These are phyloP conservation scores for Sphaeridia pumilis DNA, from an alignment of 2,888 invertebrate genomes.

Conservation along the genomic window DNA sequence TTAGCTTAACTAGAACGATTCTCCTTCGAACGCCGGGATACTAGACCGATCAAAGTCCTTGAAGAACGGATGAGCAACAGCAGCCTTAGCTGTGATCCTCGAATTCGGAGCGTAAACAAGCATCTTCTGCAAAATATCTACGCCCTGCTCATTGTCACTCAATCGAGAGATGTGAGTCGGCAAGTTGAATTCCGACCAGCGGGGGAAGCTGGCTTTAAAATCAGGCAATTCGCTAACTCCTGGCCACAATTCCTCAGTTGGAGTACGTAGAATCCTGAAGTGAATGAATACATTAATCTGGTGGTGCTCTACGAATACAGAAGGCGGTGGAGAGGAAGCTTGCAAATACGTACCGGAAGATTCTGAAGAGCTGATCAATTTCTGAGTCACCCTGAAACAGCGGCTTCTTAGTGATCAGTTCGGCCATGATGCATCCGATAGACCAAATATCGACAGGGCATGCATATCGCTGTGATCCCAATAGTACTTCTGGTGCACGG, in stretches of 20 bases:
- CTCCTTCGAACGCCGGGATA: slow-evolving; percentile 38
- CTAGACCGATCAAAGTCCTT: slow-evolving; percentile 55
- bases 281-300: no score
- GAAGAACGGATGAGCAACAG: slow-evolving; percentile 77
- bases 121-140: slow-evolving; percentile 74
- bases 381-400: slow-evolving; percentile 97
- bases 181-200: slow-evolving; percentile 78
- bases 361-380: slow-evolving; percentile 94
- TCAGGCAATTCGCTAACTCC: slow-evolving; percentile 84
- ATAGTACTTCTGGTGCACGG: slow-evolving; percentile 88
- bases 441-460: slow-evolving; percentile 97
- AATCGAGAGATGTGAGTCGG: slow-evolving; percentile 46
- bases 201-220: slow-evolving; percentile 88
- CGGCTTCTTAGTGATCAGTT: slow-evolving; percentile 87
- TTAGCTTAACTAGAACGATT: no score
- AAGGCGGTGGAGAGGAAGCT: no score
- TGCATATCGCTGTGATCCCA: slow-evolving; percentile 79
- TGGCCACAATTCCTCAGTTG: slow-evolving; percentile 90
- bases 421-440: slow-evolving; percentile 93
- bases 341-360: slow-evolving; percentile 80
- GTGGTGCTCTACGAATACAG: no score
- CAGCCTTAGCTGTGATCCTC: slow-evolving; percentile 72
- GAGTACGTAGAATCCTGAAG: slow-evolving; percentile 75
- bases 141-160: slow-evolving; percentile 58
- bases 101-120: slow-evolving; percentile 79